Evolutionary conservation across 1,140 invertebrate species (phyloP), one percentile per base, ranked within the genome.

Genomic region (Panagrolaimus sp.): DNA sequence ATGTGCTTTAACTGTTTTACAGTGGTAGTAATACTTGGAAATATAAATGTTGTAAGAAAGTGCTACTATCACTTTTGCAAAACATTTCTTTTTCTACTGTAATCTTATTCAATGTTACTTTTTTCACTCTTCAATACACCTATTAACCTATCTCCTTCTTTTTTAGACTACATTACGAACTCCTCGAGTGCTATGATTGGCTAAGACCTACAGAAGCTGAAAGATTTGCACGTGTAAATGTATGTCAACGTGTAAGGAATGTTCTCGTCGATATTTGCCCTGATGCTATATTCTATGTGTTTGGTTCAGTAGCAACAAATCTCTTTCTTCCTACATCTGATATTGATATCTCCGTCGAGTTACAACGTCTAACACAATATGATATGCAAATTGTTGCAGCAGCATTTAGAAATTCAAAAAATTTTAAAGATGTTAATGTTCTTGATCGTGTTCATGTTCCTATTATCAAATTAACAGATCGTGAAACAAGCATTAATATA

Each of bases 231-330:
- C 11, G 51, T 1, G 11, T 13, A 11, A 57, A 57, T 27, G 51
- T 57, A 23, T 57, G 51, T 16, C 51, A 57, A 25, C 11, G 51
- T 20, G 51, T 57, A 8, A 57, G 51, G 20, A 13, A 11, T 27
- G 27, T 57, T 1, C n/a, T 57, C 1, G 4, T 25, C n/a, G 27
- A 20, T 27, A 11, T 57, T 27, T n/a, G 13, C 9, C 51, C 20
- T 11, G 51, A 57, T 27, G 20, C 51, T 14, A 57, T 27, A 11
- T 27, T 57, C 3, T 11, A 11, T 11, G 51, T 57, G 11, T 63
- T 63, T 63, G 62, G 62, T 14, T 42, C 27, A n/a, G 42, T 63
- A 9, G 62, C 62, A 43, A 63, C 62, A 8, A 27, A 63, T 63
- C 23, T 63, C 11, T 63, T 63, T 13, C 38, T 63, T 16, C 62